Percentiles rank a stretch among this genome's conserved stretches.
Evolutionary conservation across 2,888 invertebrate species (phyloP).

Genomic region (Malthinus seriepunctatus): DNA sequence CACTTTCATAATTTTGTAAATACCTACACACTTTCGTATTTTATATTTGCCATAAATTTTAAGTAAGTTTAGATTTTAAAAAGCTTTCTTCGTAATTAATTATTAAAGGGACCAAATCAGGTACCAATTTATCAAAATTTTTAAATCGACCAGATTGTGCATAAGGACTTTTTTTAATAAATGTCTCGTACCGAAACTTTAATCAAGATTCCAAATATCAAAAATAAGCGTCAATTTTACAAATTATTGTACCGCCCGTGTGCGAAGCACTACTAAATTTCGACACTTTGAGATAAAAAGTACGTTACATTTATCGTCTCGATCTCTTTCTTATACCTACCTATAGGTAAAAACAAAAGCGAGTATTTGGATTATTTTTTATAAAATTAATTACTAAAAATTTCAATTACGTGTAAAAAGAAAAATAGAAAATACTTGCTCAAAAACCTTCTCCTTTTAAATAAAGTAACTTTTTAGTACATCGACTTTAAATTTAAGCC

Average conservation of each 20-base stretch:
- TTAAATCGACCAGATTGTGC: too few relatives aligned
- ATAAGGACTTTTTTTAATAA: too few relatives aligned
- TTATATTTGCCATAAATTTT: slow-evolving; percentile 28
- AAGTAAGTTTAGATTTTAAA: slow-evolving; percentile 7
- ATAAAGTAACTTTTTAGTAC: background rate
- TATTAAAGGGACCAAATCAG: slow-evolving; percentile 26
- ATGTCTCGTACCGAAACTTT: too few relatives aligned
- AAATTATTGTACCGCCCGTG: too few relatives aligned
- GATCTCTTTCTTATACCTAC: background rate
- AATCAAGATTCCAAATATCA: too few relatives aligned
- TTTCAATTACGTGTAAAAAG: background rate
- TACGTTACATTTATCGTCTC: background rate
- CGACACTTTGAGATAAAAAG: background rate
- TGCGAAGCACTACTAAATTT: too few relatives aligned
- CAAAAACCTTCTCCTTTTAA: slow-evolving; percentile 6
- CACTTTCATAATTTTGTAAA: slow-evolving; percentile 20
- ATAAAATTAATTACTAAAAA: slow-evolving; percentile 1
- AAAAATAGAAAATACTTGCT: slow-evolving; percentile 17
- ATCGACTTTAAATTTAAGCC: background rate
- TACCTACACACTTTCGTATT: slow-evolving; percentile 28
- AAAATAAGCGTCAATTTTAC: too few relatives aligned
- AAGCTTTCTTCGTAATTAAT: slow-evolving; percentile 25
- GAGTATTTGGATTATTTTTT: background rate
- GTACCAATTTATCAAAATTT: slow-evolving; percentile 17
- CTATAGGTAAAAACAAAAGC: background rate